Evolutionary conservation across 2,797 vertebrate genomes (phyloP).

Genomic region (Monodelphis domestica): DNA sequence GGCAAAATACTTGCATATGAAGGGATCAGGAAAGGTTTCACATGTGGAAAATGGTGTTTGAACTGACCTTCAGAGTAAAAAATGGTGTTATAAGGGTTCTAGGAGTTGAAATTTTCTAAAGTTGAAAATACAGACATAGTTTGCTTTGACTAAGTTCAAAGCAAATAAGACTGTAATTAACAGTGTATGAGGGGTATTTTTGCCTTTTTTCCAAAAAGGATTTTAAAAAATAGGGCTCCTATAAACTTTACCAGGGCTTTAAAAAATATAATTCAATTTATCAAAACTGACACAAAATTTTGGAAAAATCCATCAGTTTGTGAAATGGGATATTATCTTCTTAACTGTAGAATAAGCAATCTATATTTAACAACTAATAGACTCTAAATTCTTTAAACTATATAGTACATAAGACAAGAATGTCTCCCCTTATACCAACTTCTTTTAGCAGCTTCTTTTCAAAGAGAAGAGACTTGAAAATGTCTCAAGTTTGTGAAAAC

Average conservation of each 20-base stretch:
- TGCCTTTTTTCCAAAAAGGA: background rate
- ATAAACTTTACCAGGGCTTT: background rate
- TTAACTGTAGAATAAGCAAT: background rate
- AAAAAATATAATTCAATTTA: background rate
- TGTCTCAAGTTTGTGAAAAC: slow-evolving; percentile 68
- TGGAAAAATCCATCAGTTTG: background rate
- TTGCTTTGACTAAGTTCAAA: background rate
- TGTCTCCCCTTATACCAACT: slow-evolving; percentile 12
- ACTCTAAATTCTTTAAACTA: slow-evolving; percentile 38
- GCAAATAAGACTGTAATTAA: background rate
- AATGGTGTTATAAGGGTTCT: background rate
- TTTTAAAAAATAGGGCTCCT: background rate
- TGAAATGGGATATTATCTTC: background rate
- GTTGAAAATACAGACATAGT: background rate
- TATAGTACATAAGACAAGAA: slow-evolving; percentile 40
- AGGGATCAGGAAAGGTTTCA: background rate
- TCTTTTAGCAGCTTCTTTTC: slow-evolving; percentile 31
- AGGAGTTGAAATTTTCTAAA: too few species aligned
- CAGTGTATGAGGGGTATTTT: background rate
- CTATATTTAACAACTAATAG: background rate
- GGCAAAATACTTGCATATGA: background rate
- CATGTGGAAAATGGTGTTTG: background rate
- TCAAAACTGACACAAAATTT: background rate
- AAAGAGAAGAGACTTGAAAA: slow-evolving; percentile 60
- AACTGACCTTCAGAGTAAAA: background rate